Conservation (phyloP, 2,888 invertebrate genomes). For the Drosophila paramelanica region DNA sequence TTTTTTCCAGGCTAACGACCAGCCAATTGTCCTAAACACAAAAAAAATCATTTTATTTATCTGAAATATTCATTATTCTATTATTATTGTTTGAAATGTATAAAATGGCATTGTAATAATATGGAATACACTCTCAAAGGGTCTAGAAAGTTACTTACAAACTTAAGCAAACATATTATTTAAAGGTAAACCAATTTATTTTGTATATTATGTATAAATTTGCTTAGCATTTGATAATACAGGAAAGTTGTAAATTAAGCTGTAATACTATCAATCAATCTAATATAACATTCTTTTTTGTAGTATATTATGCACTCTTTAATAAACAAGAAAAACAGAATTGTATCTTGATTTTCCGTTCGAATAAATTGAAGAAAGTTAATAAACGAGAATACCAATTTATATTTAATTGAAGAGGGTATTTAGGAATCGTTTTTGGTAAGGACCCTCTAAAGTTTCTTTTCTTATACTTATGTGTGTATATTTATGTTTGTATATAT, state of each 20-base stretch:
- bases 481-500: conserved; percentile 20
- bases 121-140: conserved; percentile 43
- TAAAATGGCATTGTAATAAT: conserved; percentile 33
- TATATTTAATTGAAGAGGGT: conserved; percentile 24
- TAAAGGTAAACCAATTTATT: not conserved
- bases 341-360: not conserved
- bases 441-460: not conserved
- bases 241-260: no score
- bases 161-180: not conserved
- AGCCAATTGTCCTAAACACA: conserved; percentile 22
- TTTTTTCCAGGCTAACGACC: conserved; percentile 30
- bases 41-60: conserved; percentile 39
- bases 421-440: conserved; percentile 14
- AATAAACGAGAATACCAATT: not conserved
- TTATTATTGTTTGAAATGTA: conserved; percentile 61
- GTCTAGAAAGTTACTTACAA: not conserved
- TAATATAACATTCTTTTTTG: not conserved
- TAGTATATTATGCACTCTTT: not conserved
- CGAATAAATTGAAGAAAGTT: not conserved
- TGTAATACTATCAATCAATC: no score
- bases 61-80: conserved; percentile 75
- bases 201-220: not conserved
- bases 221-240: no score
- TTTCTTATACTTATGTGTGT: conserved; percentile 19
- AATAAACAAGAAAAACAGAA: not conserved